Percentiles rank a stretch among this genome's conserved stretches.
These are phyloP conservation scores for Struthidea cinerea DNA, from an alignment of 2,113 vertebrate species.

Conservation along the genomic window DNA sequence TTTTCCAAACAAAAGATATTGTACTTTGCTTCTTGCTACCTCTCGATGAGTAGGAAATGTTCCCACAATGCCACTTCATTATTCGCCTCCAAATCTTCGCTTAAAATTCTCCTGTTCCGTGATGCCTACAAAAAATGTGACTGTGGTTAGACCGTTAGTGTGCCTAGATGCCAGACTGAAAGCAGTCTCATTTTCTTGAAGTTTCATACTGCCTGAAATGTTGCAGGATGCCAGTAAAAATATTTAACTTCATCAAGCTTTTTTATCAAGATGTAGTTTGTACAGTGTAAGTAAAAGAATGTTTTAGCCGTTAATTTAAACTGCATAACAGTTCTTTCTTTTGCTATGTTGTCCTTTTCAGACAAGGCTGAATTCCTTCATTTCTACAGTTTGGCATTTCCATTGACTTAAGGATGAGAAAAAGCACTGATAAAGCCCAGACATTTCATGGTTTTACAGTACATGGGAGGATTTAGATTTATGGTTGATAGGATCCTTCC, in stretches of 20 bases:
- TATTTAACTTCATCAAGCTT: not conserved
- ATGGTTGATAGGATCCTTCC: not conserved
- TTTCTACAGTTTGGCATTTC: not conserved
- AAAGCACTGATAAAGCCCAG: not conserved
- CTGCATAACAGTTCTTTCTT: not conserved
- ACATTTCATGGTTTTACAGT: not conserved
- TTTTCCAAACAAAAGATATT: not conserved
- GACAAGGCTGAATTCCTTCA: not conserved
- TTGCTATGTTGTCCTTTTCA: not conserved
- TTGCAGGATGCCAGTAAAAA: constrained; percentile 14
- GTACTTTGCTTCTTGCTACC: not conserved
- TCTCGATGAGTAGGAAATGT: not conserved
- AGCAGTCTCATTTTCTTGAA: not conserved
- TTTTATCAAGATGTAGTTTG: not conserved
- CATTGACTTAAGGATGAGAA: not conserved
- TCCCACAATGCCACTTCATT: not conserved
- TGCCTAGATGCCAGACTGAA: not conserved
- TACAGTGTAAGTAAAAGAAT: not conserved
- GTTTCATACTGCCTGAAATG: not conserved
- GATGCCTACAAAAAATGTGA: not conserved
- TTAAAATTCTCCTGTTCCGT: not conserved
- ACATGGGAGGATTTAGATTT: not conserved
- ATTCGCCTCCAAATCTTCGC: not conserved
- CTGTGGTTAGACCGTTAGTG: not conserved
- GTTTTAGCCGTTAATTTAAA: not conserved